Percentiles rank a stretch among this genome's conserved stretches.
Evolutionary conservation across 1,140 invertebrate species (phyloP).

Genomic region (Brachionus paranguensis): DNA sequence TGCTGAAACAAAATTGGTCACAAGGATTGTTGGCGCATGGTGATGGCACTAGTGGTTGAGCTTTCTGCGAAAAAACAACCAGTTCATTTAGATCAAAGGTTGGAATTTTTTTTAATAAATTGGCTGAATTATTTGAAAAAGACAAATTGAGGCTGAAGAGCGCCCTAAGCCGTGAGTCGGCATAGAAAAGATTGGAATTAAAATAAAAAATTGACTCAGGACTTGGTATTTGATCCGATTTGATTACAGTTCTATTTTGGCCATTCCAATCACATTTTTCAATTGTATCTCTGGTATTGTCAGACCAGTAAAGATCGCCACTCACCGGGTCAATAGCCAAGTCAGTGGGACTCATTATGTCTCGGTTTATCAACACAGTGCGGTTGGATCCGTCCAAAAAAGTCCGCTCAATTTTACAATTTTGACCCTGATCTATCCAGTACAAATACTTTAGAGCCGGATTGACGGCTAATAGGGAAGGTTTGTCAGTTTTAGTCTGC

Average conservation of each 20-base stretch:
- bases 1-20: slow-evolving; percentile 89
- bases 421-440: slow-evolving; percentile 97
- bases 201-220: not conserved
- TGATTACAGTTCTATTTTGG: slow-evolving; percentile 41
- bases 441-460: slow-evolving; percentile 71
- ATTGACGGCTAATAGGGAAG: slow-evolving; percentile 88
- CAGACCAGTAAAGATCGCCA: slow-evolving; percentile 94
- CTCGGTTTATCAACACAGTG: slow-evolving; percentile 76
- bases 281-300: slow-evolving; percentile 83
- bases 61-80: not conserved
- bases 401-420: slow-evolving; percentile 83
- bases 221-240: not conserved
- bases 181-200: slow-evolving; percentile 62
- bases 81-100: not conserved
- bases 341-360: slow-evolving; percentile 82
- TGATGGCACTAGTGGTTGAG: not conserved
- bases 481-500: slow-evolving; percentile 63
- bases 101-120: not conserved
- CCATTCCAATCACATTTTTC: slow-evolving; percentile 63
- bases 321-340: slow-evolving; percentile 86
- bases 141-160: slow-evolving; percentile 37
- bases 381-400: slow-evolving; percentile 82
- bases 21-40: slow-evolving; percentile 57
- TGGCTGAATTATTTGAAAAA: not conserved
- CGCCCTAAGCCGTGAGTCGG: slow-evolving; percentile 66